phyloP scores from a whole-genome alignment of 2,797 vertebrate species.

The Sebastes itinus region DNA sequence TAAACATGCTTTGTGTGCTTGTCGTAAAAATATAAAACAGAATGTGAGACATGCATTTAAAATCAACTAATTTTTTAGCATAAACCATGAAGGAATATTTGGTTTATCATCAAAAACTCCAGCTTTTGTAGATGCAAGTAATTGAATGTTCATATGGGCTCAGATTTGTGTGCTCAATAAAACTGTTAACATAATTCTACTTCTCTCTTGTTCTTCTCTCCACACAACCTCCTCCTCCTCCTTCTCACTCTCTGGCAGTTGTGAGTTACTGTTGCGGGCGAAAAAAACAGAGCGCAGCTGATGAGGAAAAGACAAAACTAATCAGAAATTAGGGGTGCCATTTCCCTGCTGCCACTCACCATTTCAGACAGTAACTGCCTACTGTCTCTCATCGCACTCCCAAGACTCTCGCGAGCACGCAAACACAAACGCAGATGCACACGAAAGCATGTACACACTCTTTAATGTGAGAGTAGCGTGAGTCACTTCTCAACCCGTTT shows the following conservation, averaged over 20 bases:
- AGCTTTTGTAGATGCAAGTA: slow-evolving; percentile 40
- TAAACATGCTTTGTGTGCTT: slow-evolving; percentile 8
- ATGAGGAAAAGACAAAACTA: slow-evolving; percentile 71
- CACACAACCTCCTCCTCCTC: background rate
- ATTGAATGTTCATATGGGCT: slow-evolving; percentile 46
- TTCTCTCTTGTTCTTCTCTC: background rate
- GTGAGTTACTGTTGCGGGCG: slow-evolving; percentile 28
- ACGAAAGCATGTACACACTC: slow-evolving; percentile 25
- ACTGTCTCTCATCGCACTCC: slow-evolving; percentile 13
- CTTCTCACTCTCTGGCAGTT: background rate
- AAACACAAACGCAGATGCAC: background rate
- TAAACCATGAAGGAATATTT: slow-evolving; percentile 29
- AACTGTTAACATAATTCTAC: slow-evolving; percentile 31
- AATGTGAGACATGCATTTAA: slow-evolving; percentile 4
- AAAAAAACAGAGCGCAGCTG: slow-evolving; percentile 29
- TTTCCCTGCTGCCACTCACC: slow-evolving; percentile 71
- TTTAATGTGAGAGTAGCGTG: slow-evolving; percentile 17
- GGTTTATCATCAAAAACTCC: slow-evolving; percentile 37
- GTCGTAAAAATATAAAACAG: slow-evolving; percentile 28
- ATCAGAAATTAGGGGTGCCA: slow-evolving; percentile 71
- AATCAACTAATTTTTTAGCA: background rate
- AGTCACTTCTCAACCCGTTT: slow-evolving; percentile 15
- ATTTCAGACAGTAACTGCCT: slow-evolving; percentile 45
- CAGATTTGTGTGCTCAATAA: slow-evolving; percentile 50
- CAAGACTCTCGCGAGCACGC: background rate